A percentile compares a stretch with the other conserved stretches of the same genome.
phyloP scores from a whole-genome alignment of 2,888 invertebrate genomes.

The Cataglyphis rosenhaueri region DNA sequence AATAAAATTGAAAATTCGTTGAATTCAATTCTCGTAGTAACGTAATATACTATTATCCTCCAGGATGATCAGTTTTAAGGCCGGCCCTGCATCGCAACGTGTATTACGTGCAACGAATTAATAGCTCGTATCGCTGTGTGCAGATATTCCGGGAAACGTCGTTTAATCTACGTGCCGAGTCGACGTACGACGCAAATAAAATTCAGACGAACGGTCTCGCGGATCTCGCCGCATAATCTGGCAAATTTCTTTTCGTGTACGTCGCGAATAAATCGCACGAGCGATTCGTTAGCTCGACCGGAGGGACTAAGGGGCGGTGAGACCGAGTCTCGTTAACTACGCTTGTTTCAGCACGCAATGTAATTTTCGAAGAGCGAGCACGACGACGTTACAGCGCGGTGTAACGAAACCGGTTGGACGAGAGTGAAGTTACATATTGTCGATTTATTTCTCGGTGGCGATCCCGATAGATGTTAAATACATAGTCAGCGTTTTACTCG shows the following conservation, averaged over 20 bases:
- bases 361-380: slow-evolving; percentile 15
- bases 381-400: slow-evolving; percentile 6
- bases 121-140: slow-evolving; percentile 43
- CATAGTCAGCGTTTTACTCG: neutral
- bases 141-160: slow-evolving; percentile 36
- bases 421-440: slow-evolving; percentile 31
- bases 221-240: slow-evolving; percentile 17
- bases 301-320: neutral
- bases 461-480: neutral
- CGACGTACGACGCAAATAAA: slow-evolving; percentile 33
- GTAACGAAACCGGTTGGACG: slow-evolving; percentile 22
- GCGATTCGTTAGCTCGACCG: slow-evolving; percentile 40
- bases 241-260: slow-evolving; percentile 48
- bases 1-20: neutral
- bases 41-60: neutral
- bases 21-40: neutral
- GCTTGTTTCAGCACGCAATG: slow-evolving; percentile 37
- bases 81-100: slow-evolving; percentile 13
- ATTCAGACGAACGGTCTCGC: slow-evolving; percentile 42
- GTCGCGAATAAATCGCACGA: slow-evolving; percentile 41
- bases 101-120: slow-evolving; percentile 62
- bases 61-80: neutral
- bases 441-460: slow-evolving; percentile 21
- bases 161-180: slow-evolving; percentile 38
- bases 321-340: slow-evolving; percentile 31